Evolutionary conservation across 2,113 vertebrate species (phyloP).

Genomic region (Triplophysa rosa): DNA sequence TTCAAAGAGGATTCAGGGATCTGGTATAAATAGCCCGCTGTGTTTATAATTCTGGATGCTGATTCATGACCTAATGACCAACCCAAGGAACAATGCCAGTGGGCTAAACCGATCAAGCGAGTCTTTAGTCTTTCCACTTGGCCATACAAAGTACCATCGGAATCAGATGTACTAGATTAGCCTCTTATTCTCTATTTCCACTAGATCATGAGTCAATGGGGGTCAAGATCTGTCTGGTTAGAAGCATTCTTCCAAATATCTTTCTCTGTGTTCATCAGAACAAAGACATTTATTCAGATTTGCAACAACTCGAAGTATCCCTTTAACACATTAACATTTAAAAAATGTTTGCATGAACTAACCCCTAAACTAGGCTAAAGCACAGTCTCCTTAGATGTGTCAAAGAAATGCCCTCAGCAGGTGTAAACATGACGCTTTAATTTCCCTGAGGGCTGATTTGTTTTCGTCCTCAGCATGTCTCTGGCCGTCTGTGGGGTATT

Average conservation of each 20-base stretch:
- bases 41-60: background rate
- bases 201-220: conserved; percentile 31
- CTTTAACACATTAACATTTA: too few relatives aligned
- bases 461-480: conserved; percentile 42
- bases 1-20: background rate
- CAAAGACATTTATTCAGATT: too few relatives aligned
- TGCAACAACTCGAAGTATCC: too few relatives aligned
- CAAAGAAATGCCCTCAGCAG: conserved; percentile 23
- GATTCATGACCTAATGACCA: conserved; percentile 40
- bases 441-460: conserved; percentile 46
- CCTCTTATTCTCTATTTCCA: conserved; percentile 44
- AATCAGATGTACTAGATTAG: conserved; percentile 18
- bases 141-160: background rate
- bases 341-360: background rate
- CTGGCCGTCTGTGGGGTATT: background rate
- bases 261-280: too few relatives aligned
- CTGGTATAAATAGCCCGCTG: background rate
- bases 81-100: conserved; percentile 8
- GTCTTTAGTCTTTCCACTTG: conserved; percentile 16
- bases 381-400: background rate
- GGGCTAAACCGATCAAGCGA: background rate
- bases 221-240: too few relatives aligned
- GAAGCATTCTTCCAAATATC: too few relatives aligned
- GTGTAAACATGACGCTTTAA: conserved; percentile 19
- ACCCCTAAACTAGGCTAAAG: background rate